phyloP scores from a whole-genome alignment of 2,888 invertebrate species.

The Synergus japonicus region DNA sequence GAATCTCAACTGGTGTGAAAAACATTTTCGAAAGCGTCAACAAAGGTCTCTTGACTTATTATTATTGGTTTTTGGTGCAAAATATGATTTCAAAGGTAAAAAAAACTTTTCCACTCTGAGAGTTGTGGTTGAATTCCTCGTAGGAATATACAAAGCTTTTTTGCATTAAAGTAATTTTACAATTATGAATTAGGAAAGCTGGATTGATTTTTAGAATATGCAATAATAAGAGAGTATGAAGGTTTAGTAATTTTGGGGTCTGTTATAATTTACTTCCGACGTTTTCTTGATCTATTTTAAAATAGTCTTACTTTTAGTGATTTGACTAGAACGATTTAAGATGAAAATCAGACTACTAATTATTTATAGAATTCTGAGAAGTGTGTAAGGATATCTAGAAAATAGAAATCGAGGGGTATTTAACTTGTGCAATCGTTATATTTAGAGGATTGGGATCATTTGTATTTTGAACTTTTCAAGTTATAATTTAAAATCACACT shows the following conservation, averaged over 20 bases:
- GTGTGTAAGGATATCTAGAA: neutral
- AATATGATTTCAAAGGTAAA: neutral
- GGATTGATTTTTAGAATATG: no score
- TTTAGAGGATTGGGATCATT: neutral
- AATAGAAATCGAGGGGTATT: neutral
- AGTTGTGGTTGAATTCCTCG: neutral
- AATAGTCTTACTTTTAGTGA: neutral
- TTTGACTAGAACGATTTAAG: neutral
- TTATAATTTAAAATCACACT: neutral
- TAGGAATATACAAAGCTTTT: neutral
- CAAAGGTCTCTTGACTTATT: neutral
- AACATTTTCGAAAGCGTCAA: neutral
- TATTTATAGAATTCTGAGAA: neutral
- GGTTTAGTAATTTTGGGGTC: no score
- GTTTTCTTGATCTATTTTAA: neutral
- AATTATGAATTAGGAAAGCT: neutral
- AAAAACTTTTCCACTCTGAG: neutral
- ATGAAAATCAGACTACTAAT: neutral
- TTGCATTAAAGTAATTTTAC: neutral
- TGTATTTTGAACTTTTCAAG: neutral
- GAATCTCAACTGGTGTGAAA: neutral
- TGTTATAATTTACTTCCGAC: no score
- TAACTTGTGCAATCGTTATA: neutral
- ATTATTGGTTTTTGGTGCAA: neutral
- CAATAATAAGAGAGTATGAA: no score